Evolutionary conservation across 2,888 invertebrate genomes (phyloP).

Genomic region (Catotricha subobsoleta): DNA sequence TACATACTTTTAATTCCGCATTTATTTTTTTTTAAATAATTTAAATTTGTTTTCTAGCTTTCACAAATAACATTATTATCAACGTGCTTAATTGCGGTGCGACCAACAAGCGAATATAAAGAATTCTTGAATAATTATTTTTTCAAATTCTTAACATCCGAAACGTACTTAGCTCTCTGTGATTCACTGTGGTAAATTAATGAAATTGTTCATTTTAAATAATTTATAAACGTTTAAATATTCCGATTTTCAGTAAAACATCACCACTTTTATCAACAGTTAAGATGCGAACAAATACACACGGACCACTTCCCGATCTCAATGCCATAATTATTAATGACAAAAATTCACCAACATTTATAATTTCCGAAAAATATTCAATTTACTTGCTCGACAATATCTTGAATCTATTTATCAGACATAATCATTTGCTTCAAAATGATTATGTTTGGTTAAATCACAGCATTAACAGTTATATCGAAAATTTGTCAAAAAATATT

Average conservation of each 20-base stretch:
- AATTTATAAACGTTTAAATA: neutral
- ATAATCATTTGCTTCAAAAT: constrained; percentile 8
- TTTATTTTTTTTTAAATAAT: constrained; percentile 3
- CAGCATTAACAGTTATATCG: constrained; percentile 2
- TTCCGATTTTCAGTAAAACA: constrained; percentile 3
- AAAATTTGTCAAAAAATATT: neutral
- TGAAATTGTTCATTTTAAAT: neutral
- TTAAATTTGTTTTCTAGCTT: constrained; percentile 16
- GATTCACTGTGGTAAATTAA: neutral
- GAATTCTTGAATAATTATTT: neutral
- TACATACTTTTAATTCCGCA: neutral
- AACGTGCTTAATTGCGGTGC: constrained; percentile 16
- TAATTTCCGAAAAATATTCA: constrained; percentile 23
- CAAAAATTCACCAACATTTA: constrained; percentile 21
- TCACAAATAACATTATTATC: constrained; percentile 25
- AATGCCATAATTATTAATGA: constrained; percentile 20
- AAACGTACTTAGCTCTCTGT: neutral
- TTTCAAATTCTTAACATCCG: neutral
- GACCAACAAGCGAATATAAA: neutral
- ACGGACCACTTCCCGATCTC: constrained; percentile 23
- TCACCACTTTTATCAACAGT: constrained; percentile 3
- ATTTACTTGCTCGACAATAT: constrained; percentile 21
- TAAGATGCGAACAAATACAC: constrained; percentile 7
- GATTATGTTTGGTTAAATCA: neutral
- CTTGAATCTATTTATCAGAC: constrained; percentile 18